These are phyloP conservation scores for Poecile atricapillus DNA, from an alignment of 2,113 vertebrate genomes.

Conservation along the genomic window DNA sequence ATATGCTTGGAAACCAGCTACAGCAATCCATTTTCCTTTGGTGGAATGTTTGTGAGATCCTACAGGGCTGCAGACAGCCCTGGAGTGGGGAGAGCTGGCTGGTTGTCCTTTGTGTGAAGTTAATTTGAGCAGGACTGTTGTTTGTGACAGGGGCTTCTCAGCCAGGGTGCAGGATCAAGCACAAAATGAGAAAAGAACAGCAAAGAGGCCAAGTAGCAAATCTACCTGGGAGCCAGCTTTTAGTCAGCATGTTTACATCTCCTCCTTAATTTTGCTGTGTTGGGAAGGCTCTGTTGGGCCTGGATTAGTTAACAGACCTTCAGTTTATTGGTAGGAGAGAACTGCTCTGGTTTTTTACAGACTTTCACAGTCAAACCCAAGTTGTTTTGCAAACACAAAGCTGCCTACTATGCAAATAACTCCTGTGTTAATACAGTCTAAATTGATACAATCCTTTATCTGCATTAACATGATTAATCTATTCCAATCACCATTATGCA, in stretches of 20 bases:
- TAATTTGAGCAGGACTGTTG: neutral
- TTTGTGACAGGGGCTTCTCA: neutral
- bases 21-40: neutral
- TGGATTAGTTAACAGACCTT: neutral
- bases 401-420: conserved; percentile 70
- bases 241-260: neutral
- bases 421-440: conserved; percentile 60
- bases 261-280: neutral
- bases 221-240: neutral
- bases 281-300: neutral
- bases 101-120: neutral
- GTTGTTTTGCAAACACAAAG: conserved; percentile 62
- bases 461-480: conserved; percentile 74
- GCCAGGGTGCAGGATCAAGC: neutral
- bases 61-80: neutral
- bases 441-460: conserved; percentile 68
- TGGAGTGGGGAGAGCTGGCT: neutral
- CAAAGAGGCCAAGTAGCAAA: neutral
- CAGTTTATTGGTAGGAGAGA: neutral
- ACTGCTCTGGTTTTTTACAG: neutral
- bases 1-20: neutral
- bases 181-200: neutral
- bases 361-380: conserved; percentile 15
- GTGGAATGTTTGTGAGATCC: neutral
- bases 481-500: conserved; percentile 68